Percentiles rank a stretch among this genome's conserved stretches.
Conservation (phyloP, 1,140 invertebrate genomes). For the Bactericera cockerelli region DNA sequence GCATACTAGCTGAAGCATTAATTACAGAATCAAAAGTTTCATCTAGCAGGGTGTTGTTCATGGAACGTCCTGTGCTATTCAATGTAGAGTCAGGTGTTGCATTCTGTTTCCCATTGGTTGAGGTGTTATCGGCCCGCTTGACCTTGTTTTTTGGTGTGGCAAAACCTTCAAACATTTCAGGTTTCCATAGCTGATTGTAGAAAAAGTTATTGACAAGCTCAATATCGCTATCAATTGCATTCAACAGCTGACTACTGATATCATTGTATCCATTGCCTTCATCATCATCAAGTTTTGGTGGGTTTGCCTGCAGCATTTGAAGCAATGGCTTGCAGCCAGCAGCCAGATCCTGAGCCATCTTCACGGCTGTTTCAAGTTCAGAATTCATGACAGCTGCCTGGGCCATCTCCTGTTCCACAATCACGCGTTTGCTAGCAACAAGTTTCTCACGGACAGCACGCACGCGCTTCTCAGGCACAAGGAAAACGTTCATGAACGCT, state of each 20-base stretch:
- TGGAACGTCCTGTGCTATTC: no score
- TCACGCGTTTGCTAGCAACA: conserved; percentile 27
- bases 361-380: conserved; percentile 19
- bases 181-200: conserved; percentile 38
- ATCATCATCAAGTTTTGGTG: not conserved
- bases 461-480: conserved; percentile 35
- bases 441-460: conserved; percentile 33
- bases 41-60: no score
- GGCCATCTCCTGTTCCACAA: conserved; percentile 23
- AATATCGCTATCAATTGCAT: conserved; percentile 27
- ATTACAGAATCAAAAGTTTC: no score
- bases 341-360: conserved; percentile 18
- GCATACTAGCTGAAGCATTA: no score
- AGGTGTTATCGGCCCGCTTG: no score
- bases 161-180: conserved; percentile 32
- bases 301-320: not conserved
- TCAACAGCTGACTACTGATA: conserved; percentile 16
- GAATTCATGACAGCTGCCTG: conserved; percentile 13
- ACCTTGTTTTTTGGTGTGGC: no score
- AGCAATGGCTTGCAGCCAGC: conserved; percentile 18
- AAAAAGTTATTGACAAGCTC: conserved; percentile 38
- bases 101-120: no score
- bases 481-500: conserved; percentile 36
- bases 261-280: no score
- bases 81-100: no score